Evolutionary conservation across 30 jellyfish, hydroid and myxozoan genomes (phyloP), one percentile per base, ranked within the genome.

Genomic region (Phacellophora camtschatica): DNA sequence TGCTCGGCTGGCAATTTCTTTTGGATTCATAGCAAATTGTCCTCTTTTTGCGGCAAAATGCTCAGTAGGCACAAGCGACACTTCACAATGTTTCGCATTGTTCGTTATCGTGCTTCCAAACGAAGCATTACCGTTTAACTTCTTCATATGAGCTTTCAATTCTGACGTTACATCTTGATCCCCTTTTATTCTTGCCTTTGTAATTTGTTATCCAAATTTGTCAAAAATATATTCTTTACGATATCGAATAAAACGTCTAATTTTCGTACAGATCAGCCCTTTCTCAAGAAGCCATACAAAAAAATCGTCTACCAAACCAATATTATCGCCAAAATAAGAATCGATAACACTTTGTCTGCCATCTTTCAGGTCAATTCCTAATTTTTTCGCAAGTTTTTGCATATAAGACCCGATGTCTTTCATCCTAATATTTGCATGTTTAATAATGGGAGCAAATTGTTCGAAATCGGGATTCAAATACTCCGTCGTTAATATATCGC

Each of bases 391-490:
- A 3, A 39, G 12, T 0, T 48, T 35, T 71, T 71, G 36, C 73
- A 71, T 72, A 27, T 49, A 72, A 1, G n/a, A 33, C 18, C 74
- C 83, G 6, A 69, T 69, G 20, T 69, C 83, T 42, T 69, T 37
- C 31, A 15, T 32, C 11, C 48, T 69, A 1, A 69, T 48, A 15
- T 22, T 9, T 12, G 83, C 83, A 11, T 69, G 83, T 33, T 69
- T 69, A 28, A 72, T 50, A 6, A 72, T 72, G 2, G 74, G 86
- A 1, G 86, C 74, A 72, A 72, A 72, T 16, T 72, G 71, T 16
- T 25, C 63, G 51, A 49, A 72, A 1, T 27, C 19, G 1, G n/a
- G 45, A 28, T 36, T 51, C 39, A 49, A 27, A 15, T 19, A 1
- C 0, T 51, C 86, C 23, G 73, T 61, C 0, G 37, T 39, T 16